Conservation (phyloP, 35 echinoderm and acorn worm genomes). For the Ophioderma brevispina region DNA sequence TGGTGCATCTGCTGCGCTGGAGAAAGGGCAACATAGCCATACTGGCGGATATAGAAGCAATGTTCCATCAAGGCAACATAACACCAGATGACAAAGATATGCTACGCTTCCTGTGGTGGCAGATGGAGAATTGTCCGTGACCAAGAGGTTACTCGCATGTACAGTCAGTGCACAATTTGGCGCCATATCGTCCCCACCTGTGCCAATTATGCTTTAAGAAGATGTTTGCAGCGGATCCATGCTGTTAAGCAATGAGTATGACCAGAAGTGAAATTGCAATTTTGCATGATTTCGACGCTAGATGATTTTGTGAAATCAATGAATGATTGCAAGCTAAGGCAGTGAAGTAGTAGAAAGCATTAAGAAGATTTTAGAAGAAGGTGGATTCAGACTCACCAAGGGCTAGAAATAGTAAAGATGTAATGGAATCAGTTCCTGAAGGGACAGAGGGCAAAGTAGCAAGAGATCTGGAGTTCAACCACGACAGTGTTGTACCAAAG, state of each 20-base stretch:
- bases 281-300: not conserved
- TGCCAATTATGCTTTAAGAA: slow-evolving; percentile 39
- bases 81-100: not conserved
- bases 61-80: slow-evolving; percentile 52
- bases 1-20: slow-evolving; percentile 26
- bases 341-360: not conserved
- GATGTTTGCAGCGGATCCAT: slow-evolving; percentile 47
- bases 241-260: not conserved
- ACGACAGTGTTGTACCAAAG: not conserved
- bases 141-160: too few species aligned
- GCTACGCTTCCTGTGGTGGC: slow-evolving; percentile 48
- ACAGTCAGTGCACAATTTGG: slow-evolving; percentile 55
- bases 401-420: not conserved
- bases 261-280: not conserved
- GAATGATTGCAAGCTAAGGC: not conserved
- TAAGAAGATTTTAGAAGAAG: not conserved
- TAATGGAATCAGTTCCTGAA: not conserved
- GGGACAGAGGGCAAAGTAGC: not conserved
- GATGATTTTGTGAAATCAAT: not conserved
- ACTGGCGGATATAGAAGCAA: slow-evolving; percentile 45
- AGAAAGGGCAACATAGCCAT: slow-evolving; percentile 23
- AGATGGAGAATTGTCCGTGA: slow-evolving; percentile 6
- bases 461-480: not conserved
- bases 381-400: not conserved
- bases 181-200: slow-evolving; percentile 52